A percentile compares a stretch with the other conserved stretches of the same genome.
Conservation (phyloP, 2,797 vertebrate species). For the Onychomys arenicola region DNA sequence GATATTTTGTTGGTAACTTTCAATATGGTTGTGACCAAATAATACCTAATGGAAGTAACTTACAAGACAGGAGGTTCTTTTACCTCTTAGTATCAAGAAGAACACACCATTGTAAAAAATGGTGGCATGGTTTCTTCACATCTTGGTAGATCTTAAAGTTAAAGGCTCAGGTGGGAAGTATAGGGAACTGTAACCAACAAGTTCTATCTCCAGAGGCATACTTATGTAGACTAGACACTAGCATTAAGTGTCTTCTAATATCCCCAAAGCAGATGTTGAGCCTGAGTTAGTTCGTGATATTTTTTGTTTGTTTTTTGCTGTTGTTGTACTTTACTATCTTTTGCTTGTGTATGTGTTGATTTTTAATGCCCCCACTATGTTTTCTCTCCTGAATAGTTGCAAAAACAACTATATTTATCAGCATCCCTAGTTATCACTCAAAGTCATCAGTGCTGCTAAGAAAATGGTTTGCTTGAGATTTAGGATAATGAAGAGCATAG, state of each 20-base stretch:
- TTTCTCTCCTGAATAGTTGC: background rate
- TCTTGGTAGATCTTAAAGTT: background rate
- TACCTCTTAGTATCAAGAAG: background rate
- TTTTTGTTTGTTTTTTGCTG: background rate
- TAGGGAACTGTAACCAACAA: too few species aligned
- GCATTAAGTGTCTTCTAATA: too few species aligned
- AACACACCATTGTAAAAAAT: background rate
- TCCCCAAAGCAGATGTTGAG: background rate
- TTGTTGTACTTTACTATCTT: background rate
- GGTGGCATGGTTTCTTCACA: too few species aligned
- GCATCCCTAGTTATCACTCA: background rate
- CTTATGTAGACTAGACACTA: too few species aligned
- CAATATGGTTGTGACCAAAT: background rate
- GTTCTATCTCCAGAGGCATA: too few species aligned
- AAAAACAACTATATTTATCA: background rate
- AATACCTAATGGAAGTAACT: background rate
- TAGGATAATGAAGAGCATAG: background rate
- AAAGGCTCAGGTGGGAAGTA: background rate
- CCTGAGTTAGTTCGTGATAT: background rate
- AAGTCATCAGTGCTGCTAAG: background rate
- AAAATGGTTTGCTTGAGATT: background rate
- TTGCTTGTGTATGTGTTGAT: background rate
- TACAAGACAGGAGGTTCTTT: background rate
- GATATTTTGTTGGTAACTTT: background rate
- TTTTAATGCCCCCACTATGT: accelerated